These are phyloP conservation scores for Diachrysia chrysitis DNA, from an alignment of 2,888 invertebrate genomes.

Conservation along the genomic window DNA sequence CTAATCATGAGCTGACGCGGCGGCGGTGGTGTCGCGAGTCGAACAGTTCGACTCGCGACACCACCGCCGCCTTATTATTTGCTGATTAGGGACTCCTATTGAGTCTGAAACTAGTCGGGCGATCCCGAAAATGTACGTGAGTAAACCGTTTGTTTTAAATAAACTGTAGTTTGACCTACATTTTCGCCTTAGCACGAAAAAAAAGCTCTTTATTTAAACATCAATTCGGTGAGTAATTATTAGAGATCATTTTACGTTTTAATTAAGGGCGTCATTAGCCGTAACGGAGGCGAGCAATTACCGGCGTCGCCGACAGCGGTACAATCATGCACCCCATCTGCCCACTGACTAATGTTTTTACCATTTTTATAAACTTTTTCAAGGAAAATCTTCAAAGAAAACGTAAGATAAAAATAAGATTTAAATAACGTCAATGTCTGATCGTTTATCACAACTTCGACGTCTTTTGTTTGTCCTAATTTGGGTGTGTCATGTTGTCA, in stretches of 20 bases:
- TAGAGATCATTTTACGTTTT: constrained; percentile 63
- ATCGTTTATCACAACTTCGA: background rate
- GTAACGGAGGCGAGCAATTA: constrained; percentile 62
- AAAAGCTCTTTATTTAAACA: background rate
- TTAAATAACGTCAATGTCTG: background rate
- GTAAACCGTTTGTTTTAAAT: too few species aligned
- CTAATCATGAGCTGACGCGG: too few species aligned
- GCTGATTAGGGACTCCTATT: too few species aligned
- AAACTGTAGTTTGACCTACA: background rate
- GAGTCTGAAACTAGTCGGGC: too few species aligned
- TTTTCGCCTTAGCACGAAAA: background rate
- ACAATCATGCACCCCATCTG: constrained; percentile 24
- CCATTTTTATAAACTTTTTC: background rate
- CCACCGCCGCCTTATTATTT: too few species aligned
- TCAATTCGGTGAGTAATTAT: constrained; percentile 46
- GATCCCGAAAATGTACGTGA: too few species aligned
- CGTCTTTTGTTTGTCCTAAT: background rate
- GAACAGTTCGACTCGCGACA: too few species aligned
- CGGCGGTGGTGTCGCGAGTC: too few species aligned
- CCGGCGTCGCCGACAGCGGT: constrained; percentile 42
- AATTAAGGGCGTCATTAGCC: constrained; percentile 67
- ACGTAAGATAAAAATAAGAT: background rate
- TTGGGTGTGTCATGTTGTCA: background rate
- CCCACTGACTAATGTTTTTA: constrained; percentile 6
- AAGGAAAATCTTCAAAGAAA: background rate